These are phyloP conservation scores for Eupsittula cactorum DNA, from an alignment of 2,113 vertebrate species.

Conservation along the genomic window DNA sequence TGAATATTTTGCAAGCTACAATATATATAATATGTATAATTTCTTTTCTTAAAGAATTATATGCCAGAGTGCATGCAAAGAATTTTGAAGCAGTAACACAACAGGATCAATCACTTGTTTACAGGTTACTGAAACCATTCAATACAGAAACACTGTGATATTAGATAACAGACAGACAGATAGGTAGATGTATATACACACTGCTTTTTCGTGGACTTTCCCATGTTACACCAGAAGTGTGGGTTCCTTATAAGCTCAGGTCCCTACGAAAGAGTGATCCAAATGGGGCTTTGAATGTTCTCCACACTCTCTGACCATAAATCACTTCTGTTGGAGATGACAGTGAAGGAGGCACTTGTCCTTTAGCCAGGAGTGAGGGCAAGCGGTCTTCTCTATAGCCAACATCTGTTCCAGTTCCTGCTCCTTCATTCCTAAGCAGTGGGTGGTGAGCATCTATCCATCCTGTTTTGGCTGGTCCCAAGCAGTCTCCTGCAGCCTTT, in stretches of 20 bases:
- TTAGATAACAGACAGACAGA: constrained; percentile 30
- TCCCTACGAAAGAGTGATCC: not conserved
- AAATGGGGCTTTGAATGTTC: constrained; percentile 17
- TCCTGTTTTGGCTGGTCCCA: constrained; percentile 12
- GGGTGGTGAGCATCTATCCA: constrained; percentile 15
- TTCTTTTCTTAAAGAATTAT: constrained; percentile 59
- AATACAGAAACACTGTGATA: constrained; percentile 63
- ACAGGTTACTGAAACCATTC: constrained; percentile 66
- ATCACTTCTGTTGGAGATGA: constrained; percentile 29
- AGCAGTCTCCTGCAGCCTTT: constrained; percentile 21
- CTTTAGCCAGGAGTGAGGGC: constrained; percentile 32
- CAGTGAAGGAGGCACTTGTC: constrained; percentile 53
- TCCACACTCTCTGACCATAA: not conserved
- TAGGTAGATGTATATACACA: constrained; percentile 51
- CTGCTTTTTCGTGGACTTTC: constrained; percentile 31
- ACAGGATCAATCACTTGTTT: constrained; percentile 66
- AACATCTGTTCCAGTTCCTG: not conserved
- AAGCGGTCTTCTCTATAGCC: constrained; percentile 35
- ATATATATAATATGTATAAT: constrained; percentile 55
- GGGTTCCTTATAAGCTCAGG: not conserved
- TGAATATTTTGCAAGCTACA: constrained; percentile 67
- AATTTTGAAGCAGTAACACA: constrained; percentile 62
- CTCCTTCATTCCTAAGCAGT: constrained; percentile 26
- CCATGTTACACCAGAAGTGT: not conserved
- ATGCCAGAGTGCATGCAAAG: constrained; percentile 69